phyloP scores from a whole-genome alignment of 2,888 invertebrate species.

The Drymonia ruficornis region DNA sequence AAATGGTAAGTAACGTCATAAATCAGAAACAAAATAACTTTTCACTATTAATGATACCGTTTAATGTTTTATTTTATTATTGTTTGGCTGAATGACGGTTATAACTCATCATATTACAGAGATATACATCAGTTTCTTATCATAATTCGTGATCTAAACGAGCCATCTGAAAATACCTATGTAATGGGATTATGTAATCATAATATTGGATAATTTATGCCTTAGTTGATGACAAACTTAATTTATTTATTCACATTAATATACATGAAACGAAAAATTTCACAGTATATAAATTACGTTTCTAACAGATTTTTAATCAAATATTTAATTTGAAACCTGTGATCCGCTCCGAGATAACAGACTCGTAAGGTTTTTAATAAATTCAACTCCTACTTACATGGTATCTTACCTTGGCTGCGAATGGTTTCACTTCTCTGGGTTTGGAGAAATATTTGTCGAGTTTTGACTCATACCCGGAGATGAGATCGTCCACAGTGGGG shows the following conservation, averaged over 20 bases:
- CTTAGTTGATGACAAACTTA: conserved; percentile 17
- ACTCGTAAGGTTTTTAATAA: conserved; percentile 7
- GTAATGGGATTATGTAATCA: conserved; percentile 22
- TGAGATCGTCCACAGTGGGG: conserved; percentile 49
- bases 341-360: not conserved
- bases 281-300: conserved; percentile 32
- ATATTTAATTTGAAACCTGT: conserved; percentile 4
- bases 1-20: too few relatives aligned
- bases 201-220: conserved; percentile 26
- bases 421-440: conserved; percentile 66
- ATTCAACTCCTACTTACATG: conserved; percentile 47
- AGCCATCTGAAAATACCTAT: conserved; percentile 19
- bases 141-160: conserved; percentile 21
- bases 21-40: not conserved
- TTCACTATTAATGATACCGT: not conserved
- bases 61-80: conserved; percentile 8
- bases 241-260: conserved; percentile 23
- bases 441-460: conserved; percentile 76
- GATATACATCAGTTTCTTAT: conserved; percentile 24
- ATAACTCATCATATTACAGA: conserved; percentile 16
- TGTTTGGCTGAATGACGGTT: conserved; percentile 12
- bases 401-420: conserved; percentile 69
- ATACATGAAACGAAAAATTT: conserved; percentile 28
- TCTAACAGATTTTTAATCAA: conserved; percentile 14
- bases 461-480: conserved; percentile 65